Percentiles rank a stretch among this genome's conserved stretches.
Evolutionary conservation across 1,140 invertebrate species (phyloP).

Genomic region (Paraescarpia echinospica): DNA sequence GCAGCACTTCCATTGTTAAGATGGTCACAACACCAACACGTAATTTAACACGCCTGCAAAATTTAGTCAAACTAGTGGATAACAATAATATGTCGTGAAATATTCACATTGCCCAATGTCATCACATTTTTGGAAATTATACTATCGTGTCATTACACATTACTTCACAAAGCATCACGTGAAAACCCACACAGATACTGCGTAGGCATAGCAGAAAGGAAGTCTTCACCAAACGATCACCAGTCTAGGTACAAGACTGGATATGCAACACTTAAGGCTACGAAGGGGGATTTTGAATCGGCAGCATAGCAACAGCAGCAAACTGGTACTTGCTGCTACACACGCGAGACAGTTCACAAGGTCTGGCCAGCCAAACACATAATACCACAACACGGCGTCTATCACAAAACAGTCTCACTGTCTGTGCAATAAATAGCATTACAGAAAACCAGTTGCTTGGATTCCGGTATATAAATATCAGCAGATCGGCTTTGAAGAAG

Average conservation of each 20-base stretch:
- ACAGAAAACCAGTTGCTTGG: neutral
- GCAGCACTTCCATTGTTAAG: neutral
- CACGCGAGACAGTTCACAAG: neutral
- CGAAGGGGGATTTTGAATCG: neutral
- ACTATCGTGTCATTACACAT: neutral
- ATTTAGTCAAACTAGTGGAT: neutral
- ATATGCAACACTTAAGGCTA: neutral
- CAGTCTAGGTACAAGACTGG: neutral
- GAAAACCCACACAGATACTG: neutral
- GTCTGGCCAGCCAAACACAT: neutral
- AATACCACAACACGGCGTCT: neutral
- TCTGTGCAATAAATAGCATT: constrained; percentile 6
- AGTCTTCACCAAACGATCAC: neutral
- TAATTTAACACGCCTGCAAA: neutral
- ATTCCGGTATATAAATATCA: neutral
- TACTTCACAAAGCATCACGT: neutral
- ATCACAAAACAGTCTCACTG: constrained; percentile 3
- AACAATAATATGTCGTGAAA: neutral
- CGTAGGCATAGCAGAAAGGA: neutral
- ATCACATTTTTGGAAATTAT: neutral
- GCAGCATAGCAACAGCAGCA: neutral
- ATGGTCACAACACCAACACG: neutral
- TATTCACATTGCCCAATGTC: neutral
- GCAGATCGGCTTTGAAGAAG: neutral
- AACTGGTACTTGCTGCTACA: neutral